Evolutionary conservation across 2,113 vertebrate genomes (phyloP), one percentile per base, ranked within the genome.

Genomic region (Gallinago jamesoni): DNA sequence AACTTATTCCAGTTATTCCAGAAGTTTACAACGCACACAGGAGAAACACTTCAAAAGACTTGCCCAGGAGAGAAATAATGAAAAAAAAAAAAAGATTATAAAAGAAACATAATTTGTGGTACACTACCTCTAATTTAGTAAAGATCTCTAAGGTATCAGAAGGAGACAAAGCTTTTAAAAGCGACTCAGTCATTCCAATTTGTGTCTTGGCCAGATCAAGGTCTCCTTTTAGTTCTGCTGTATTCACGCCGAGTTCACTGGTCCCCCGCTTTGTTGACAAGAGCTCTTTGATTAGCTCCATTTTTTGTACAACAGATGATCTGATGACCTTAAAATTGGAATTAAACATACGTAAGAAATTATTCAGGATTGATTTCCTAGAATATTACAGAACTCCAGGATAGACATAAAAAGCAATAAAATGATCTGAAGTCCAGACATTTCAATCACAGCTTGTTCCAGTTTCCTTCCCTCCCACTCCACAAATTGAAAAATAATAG

Each of bases 121-220:
- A 96, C 2, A 7, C 30, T 96, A 98, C 98, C 98, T 98, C 98
- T 28, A 98, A 90, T 90, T 98, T 98, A 39, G 98, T 98, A 67
- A 98, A 98, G 93, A 98, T 98, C 84, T 98, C 98, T 92, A 98
- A 93, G 43, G 98, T 98, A 83, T 98, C 98, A 3, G 98, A 98
- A 53, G 98, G 98, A 72, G 97, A 98, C 37, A 98, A 92, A 69
- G 98, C 98, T 81, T 98, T 97, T 80, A 98, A 76, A 78, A 98
- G 97, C 2, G 98, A 98, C 95, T 98, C 98, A 0, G 98, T 98
- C 97, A 98, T 97, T 83, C 97, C 98, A n/a, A 98, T 98, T 82
- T 97, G 97, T 35, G 98, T 98, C 96, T 98, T 98, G 86, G 98
- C 97, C 85, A 98, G 96, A 91, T 98, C 95, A 11, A 98, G 96